Percentiles rank a stretch among this genome's conserved stretches.
Evolutionary conservation across 2,888 invertebrate genomes (phyloP).

Genomic region (Pteria penguin): DNA sequence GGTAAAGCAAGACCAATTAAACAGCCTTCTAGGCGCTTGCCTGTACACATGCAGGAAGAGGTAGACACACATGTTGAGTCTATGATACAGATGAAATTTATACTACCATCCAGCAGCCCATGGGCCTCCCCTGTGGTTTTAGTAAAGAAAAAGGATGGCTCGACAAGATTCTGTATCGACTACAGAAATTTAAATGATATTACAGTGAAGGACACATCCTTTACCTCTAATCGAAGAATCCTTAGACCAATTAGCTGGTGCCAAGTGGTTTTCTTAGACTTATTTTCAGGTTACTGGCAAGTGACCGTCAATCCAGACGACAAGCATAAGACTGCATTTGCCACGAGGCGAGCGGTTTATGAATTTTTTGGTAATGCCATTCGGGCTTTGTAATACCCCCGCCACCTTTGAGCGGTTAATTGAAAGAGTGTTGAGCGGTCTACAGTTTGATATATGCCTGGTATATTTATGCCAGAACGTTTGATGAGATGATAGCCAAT

Average conservation of each 20-base stretch:
- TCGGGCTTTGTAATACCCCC: too few relatives aligned
- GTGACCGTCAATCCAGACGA: slow-evolving; percentile 1
- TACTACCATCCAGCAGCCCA: slow-evolving; percentile 26
- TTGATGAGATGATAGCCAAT: slow-evolving; percentile 17
- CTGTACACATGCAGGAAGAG: slow-evolving; percentile 16
- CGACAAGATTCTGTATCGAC: slow-evolving; percentile 36
- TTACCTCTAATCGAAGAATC: slow-evolving; percentile 1
- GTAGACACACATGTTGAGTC: slow-evolving; percentile 22
- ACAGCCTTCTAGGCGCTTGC: slow-evolving; percentile 16
- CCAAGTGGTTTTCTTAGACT: slow-evolving; percentile 14
- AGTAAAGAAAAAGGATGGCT: slow-evolving; percentile 40
- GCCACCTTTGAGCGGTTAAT: too few relatives aligned
- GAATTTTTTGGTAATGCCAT: slow-evolving; percentile 11
- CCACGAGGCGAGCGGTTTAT: slow-evolving; percentile 8
- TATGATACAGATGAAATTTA: slow-evolving; percentile 27
- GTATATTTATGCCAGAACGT: slow-evolving; percentile 14
- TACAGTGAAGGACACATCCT: slow-evolving; percentile 16
- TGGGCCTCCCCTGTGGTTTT: slow-evolving; percentile 36
- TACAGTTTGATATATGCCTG: slow-evolving; percentile 20
- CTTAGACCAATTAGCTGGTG: not conserved
- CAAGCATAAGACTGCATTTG: slow-evolving; percentile 23
- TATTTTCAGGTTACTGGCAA: slow-evolving; percentile 8
- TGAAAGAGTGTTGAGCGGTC: not conserved
- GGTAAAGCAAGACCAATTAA: not conserved
- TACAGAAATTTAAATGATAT: slow-evolving; percentile 17